A percentile compares a stretch with the other conserved stretches of the same genome.
phyloP scores from a whole-genome alignment of 2,888 invertebrate genomes.

The Drosophila subsilvestris region DNA sequence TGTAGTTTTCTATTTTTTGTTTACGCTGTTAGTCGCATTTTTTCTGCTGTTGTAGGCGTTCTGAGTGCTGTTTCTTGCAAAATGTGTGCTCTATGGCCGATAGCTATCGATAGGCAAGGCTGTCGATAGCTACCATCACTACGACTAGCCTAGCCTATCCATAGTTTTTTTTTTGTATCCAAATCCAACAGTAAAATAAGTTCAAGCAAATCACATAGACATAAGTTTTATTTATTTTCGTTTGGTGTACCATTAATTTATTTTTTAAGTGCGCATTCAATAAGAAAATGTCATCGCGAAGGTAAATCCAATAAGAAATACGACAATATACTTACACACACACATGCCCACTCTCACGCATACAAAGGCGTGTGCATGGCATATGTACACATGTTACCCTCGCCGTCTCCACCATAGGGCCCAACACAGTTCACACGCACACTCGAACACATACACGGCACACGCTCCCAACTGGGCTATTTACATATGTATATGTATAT shows the following conservation, averaged over 20 bases:
- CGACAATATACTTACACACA: conserved; percentile 65
- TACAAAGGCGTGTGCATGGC: conserved; percentile 18
- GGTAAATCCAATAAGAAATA: conserved; percentile 75
- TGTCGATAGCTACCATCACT: conserved; percentile 57
- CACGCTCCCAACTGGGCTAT: conserved; percentile 64
- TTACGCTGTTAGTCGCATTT: too few species aligned
- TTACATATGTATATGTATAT: conserved; percentile 75
- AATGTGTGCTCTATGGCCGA: neutral
- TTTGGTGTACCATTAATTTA: conserved; percentile 72
- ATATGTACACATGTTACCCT: conserved; percentile 29
- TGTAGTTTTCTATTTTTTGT: neutral
- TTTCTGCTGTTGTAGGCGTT: too few species aligned
- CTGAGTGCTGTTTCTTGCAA: neutral
- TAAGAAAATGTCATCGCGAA: conserved; percentile 83
- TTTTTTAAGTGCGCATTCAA: conserved; percentile 76
- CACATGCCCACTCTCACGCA: conserved; percentile 20
- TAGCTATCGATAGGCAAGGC: conserved; percentile 48
- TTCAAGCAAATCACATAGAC: conserved; percentile 70
- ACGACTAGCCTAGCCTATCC: conserved; percentile 62
- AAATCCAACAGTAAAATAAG: conserved; percentile 69
- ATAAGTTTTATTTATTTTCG: conserved; percentile 72
- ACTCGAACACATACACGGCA: conserved; percentile 43
- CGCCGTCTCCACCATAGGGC: conserved; percentile 2
- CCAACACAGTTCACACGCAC: conserved; percentile 16
- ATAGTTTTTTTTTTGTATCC: conserved; percentile 71